phyloP scores from a whole-genome alignment of 2,113 vertebrate genomes.

The Percopsis transmontana region DNA sequence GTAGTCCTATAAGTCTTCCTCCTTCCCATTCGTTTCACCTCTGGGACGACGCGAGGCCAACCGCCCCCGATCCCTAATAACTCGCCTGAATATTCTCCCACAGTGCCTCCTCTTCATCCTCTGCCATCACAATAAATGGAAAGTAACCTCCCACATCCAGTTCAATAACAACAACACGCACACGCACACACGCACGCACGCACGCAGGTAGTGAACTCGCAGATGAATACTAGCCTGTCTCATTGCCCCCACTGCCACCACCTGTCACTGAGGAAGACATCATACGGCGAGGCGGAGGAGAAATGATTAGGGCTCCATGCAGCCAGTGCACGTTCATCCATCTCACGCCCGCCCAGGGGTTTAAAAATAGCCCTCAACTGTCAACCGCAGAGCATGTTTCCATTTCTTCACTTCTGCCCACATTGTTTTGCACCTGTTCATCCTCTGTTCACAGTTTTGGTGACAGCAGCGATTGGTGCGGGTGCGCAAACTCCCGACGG shows the following conservation, averaged over 20 bases:
- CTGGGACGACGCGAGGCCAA: slow-evolving; percentile 40
- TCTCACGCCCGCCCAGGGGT: slow-evolving; percentile 43
- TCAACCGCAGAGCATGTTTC: slow-evolving; percentile 19
- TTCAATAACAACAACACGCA: slow-evolving; percentile 4
- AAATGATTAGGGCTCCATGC: background rate
- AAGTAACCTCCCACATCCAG: slow-evolving; percentile 45
- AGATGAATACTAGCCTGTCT: slow-evolving; percentile 45
- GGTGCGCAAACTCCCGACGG: too few species aligned
- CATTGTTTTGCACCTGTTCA: background rate
- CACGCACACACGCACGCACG: slow-evolving; percentile 12
- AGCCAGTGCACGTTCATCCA: slow-evolving; percentile 63
- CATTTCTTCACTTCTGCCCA: too few species aligned
- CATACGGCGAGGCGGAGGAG: slow-evolving; percentile 36
- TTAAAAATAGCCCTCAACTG: slow-evolving; percentile 66
- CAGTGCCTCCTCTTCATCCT: slow-evolving; percentile 17
- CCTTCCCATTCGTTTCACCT: slow-evolving; percentile 36
- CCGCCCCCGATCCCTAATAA: slow-evolving; percentile 50
- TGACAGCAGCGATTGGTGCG: slow-evolving; percentile 29
- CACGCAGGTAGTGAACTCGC: slow-evolving; percentile 2
- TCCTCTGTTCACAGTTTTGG: slow-evolving; percentile 19
- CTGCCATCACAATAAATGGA: slow-evolving; percentile 38
- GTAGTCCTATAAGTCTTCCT: slow-evolving; percentile 34
- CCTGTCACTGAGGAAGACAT: slow-evolving; percentile 59
- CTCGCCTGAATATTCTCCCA: slow-evolving; percentile 20
- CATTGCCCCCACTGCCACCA: slow-evolving; percentile 49